A percentile compares a stretch with the other conserved stretches of the same genome.
These are phyloP conservation scores for Bungarus multicinctus DNA, from an alignment of 2,113 vertebrate genomes.

Conservation along the genomic window DNA sequence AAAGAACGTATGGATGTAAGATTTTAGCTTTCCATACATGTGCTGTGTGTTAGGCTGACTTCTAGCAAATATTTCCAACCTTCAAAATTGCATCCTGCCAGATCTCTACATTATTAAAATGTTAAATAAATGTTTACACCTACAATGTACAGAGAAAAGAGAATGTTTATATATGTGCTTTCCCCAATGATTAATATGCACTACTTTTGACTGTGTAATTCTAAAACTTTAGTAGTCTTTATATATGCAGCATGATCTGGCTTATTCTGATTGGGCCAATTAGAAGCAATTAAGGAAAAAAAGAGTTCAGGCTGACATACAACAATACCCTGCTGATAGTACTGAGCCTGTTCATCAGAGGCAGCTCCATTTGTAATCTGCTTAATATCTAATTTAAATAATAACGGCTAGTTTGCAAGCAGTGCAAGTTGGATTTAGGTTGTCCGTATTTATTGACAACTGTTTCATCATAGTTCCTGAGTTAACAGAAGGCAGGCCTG, in stretches of 20 bases:
- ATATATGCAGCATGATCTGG: conserved; percentile 52
- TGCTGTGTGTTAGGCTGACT: neutral
- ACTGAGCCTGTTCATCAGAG: neutral
- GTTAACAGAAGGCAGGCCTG: conserved; percentile 8
- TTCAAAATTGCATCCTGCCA: neutral
- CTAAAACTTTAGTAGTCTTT: conserved; percentile 17
- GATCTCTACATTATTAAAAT: neutral
- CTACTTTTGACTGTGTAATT: neutral
- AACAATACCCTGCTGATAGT: conserved; percentile 67
- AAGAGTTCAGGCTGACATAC: conserved; percentile 69
- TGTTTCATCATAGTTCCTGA: neutral
- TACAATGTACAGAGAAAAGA: neutral
- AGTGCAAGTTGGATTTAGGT: conserved; percentile 14
- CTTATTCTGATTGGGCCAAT: conserved; percentile 72
- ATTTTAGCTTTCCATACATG: neutral
- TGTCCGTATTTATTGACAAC: conserved; percentile 12
- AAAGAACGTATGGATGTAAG: neutral
- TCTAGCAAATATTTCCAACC: neutral
- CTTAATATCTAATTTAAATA: conserved; percentile 19
- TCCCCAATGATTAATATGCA: neutral
- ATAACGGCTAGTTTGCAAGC: conserved; percentile 19
- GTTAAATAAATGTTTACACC: conserved; percentile 11
- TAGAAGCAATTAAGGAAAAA: conserved; percentile 76
- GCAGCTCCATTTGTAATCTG: conserved; percentile 18
- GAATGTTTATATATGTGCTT: conserved; percentile 14